Percentiles rank a stretch among this genome's conserved stretches.
Evolutionary conservation across 2,797 vertebrate genomes (phyloP).

Genomic region (Luscinia megarhynchos): DNA sequence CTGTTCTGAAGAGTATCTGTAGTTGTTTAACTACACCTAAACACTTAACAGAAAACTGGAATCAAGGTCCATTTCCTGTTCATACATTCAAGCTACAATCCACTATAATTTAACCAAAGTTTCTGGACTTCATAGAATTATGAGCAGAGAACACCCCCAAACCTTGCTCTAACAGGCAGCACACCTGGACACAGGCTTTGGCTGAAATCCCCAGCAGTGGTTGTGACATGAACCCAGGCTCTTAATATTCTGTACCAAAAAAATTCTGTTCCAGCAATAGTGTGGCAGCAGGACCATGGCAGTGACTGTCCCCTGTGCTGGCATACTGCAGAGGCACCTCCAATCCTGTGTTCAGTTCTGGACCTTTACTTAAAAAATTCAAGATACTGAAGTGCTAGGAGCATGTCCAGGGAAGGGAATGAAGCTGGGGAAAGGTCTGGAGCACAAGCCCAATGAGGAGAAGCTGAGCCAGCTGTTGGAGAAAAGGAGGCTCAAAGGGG

Average conservation of each 20-base stretch:
- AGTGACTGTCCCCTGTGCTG: background rate
- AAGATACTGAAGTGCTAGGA: background rate
- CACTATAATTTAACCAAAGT: background rate
- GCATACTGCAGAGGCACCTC: background rate
- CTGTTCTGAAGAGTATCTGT: background rate
- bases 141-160: background rate
- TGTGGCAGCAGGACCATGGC: background rate
- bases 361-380: background rate
- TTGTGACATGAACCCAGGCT: fast-evolving
- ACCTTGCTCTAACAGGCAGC: background rate
- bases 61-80: background rate
- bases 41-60: background rate
- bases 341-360: too few relatives aligned
- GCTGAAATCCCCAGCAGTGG: background rate
- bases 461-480: background rate
- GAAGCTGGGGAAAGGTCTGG: too few relatives aligned
- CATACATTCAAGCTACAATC: background rate
- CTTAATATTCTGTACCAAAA: background rate
- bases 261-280: background rate
- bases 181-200: background rate
- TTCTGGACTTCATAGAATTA: background rate
- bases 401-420: background rate
- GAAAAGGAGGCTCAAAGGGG: background rate
- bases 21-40: background rate
- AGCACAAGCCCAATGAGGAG: background rate